Conservation (phyloP, 2,113 vertebrate genomes). For the Hemibagrus wyckioides region DNA sequence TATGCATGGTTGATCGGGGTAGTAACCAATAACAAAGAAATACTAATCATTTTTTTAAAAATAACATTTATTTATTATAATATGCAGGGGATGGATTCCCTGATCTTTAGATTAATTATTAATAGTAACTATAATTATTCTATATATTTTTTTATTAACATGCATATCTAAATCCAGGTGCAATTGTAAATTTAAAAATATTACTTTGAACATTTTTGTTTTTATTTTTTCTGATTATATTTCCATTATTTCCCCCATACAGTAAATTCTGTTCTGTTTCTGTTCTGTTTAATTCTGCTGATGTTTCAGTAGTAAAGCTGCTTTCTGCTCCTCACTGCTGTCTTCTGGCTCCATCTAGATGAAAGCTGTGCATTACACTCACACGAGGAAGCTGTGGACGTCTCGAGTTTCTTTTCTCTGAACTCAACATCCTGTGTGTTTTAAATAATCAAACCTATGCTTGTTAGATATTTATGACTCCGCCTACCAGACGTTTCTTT, state of each 20-base stretch:
- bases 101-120: slow-evolving; percentile 54
- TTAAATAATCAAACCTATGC: too few relatives aligned
- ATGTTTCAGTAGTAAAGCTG: not conserved
- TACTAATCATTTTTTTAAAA: too few relatives aligned
- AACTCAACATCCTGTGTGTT: not conserved
- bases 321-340: not conserved
- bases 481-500: not conserved
- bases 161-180: too few relatives aligned
- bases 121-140: not conserved
- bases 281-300: not conserved
- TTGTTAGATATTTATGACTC: not conserved
- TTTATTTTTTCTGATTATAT: not conserved
- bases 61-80: not conserved
- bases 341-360: not conserved
- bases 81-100: slow-evolving; percentile 71
- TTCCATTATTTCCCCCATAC: not conserved
- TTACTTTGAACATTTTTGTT: not conserved
- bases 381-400: not conserved
- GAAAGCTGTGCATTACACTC: not conserved
- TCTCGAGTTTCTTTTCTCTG: not conserved
- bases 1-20: too few relatives aligned
- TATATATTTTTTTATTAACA: not conserved
- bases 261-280: not conserved
- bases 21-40: too few relatives aligned
- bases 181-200: too few relatives aligned